These are phyloP conservation scores for Heteromurus nitidus DNA, from an alignment of 2,888 invertebrate genomes.

Conservation along the genomic window DNA sequence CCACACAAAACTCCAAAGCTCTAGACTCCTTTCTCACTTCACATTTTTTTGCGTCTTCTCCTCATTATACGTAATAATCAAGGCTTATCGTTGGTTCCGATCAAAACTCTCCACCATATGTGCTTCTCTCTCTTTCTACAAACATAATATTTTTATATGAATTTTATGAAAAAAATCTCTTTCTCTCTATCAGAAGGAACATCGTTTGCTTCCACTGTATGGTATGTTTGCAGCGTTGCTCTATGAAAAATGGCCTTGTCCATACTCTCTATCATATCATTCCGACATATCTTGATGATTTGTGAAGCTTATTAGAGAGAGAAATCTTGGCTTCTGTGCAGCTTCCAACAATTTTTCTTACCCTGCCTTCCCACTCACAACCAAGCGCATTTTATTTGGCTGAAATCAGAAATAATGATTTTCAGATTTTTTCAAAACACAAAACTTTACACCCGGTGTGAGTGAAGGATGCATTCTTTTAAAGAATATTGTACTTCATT, in stretches of 20 bases:
- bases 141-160: too few species aligned
- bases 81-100: slow-evolving; percentile 50
- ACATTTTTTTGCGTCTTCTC: slow-evolving; percentile 22
- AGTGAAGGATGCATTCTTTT: too few species aligned
- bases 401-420: not conserved
- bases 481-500: too few species aligned
- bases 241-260: slow-evolving; percentile 11
- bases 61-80: slow-evolving; percentile 57
- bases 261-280: slow-evolving; percentile 44
- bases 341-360: too few species aligned
- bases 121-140: too few species aligned
- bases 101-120: slow-evolving; percentile 33
- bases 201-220: too few species aligned
- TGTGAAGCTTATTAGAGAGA: slow-evolving; percentile 61
- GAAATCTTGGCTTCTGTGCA: slow-evolving; percentile 58
- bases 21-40: not conserved
- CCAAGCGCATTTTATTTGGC: too few species aligned
- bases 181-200: too few species aligned
- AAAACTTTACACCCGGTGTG: too few species aligned
- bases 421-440: not conserved
- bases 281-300: slow-evolving; percentile 61
- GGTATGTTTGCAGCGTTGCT: slow-evolving; percentile 3
- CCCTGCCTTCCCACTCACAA: too few species aligned
- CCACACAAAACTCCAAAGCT: too few species aligned
- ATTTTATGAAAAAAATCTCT: too few species aligned